Conservation (phyloP, 2,113 vertebrate genomes). For the mouse (Mus musculus) region GRCm39 chr2:161617001-161617500, state of each 20-base stretch:
- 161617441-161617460: neutral
- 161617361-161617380: neutral
- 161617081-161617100: neutral
- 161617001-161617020: neutral
- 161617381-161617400: neutral
- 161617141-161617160: neutral
- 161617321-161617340: neutral
- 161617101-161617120: neutral
- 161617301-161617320: neutral
- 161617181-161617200: too few species aligned
- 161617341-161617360: neutral
- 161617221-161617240: too few species aligned
- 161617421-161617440: neutral
- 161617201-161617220: too few species aligned
- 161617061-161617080: neutral
- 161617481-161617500: neutral
- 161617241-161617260: neutral
- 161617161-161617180: neutral
- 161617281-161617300: neutral
- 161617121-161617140: neutral
- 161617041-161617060: neutral
- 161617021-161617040: neutral
- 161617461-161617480: neutral
- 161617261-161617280: neutral
- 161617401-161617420: neutral